phyloP scores from a whole-genome alignment of 2,888 invertebrate genomes.

The Pherbina coryleti region DNA sequence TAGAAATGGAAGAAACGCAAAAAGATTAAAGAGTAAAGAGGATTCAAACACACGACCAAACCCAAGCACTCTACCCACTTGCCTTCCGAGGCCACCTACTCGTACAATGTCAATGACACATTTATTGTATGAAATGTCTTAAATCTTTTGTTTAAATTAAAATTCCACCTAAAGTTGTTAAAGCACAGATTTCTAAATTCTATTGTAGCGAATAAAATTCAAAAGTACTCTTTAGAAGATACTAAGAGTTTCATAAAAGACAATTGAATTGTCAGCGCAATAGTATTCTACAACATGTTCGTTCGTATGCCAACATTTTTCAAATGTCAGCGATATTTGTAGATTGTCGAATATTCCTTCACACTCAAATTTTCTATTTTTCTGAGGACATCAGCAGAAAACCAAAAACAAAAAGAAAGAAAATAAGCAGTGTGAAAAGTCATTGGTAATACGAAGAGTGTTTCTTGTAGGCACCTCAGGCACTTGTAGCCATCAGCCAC shows the following conservation, averaged over 20 bases:
- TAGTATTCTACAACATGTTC: neutral
- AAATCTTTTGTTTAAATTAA: neutral
- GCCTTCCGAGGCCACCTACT: no score
- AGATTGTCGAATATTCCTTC: constrained; percentile 54
- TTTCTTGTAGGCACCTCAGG: constrained; percentile 27
- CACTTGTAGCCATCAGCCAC: constrained; percentile 31
- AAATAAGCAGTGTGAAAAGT: constrained; percentile 24
- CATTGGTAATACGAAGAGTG: constrained; percentile 1
- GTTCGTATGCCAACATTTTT: constrained; percentile 36
- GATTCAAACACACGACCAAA: no score
- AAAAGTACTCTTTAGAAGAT: neutral
- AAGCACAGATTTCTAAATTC: neutral
- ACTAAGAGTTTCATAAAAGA: constrained; percentile 17
- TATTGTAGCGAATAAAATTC: neutral
- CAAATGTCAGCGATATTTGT: constrained; percentile 51
- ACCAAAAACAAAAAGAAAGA: neutral
- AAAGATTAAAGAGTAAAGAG: no score
- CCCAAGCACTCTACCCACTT: no score
- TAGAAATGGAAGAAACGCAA: no score
- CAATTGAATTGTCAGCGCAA: constrained; percentile 36
- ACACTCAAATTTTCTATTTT: constrained; percentile 11
- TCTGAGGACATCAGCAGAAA: constrained; percentile 22
- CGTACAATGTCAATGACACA: no score
- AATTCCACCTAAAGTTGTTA: neutral
- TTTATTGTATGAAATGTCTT: no score